Percentiles rank a stretch among this genome's conserved stretches.
Evolutionary conservation across 2,797 vertebrate species (phyloP).

Genomic region (Parambassis ranga): DNA sequence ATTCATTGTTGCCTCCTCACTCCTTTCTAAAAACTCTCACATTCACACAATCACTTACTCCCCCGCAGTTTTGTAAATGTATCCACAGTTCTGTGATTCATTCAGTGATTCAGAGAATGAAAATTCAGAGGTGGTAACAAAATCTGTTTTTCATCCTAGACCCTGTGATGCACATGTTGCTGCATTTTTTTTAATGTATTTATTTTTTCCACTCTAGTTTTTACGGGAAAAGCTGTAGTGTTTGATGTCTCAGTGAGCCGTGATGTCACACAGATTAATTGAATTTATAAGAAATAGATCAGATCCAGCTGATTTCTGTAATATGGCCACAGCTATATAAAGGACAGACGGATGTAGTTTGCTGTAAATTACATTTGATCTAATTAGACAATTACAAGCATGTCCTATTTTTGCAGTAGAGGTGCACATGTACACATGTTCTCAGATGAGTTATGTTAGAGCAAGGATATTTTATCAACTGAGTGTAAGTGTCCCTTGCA

Average conservation of each 20-base stretch:
- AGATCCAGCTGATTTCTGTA: conserved; percentile 61
- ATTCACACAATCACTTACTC: conserved; percentile 1
- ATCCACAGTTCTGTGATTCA: conserved; percentile 51
- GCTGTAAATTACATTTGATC: conserved; percentile 65
- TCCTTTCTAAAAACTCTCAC: neutral
- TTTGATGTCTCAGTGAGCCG: conserved; percentile 68
- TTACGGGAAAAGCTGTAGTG: conserved; percentile 39
- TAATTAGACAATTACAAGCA: conserved; percentile 57
- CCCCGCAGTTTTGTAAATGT: conserved; percentile 25
- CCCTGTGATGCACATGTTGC: conserved; percentile 58
- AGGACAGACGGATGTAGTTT: conserved; percentile 67
- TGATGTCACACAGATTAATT: conserved; percentile 66
- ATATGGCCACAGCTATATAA: conserved; percentile 56
- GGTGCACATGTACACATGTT: conserved; percentile 15
- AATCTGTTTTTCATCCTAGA: conserved; percentile 63
- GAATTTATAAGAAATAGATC: conserved; percentile 64
- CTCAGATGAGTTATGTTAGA: neutral
- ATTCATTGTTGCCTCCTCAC: conserved; percentile 14
- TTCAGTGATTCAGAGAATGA: conserved; percentile 59
- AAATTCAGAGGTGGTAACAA: conserved; percentile 64
- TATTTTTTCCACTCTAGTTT: conserved; percentile 43
- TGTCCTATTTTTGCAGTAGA: conserved; percentile 48
- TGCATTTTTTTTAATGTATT: conserved; percentile 16
- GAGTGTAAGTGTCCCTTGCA: conserved; percentile 6
- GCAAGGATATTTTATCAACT: too few relatives aligned